Base-by-base conservation (phyloP, 37 sponge, comb jelly and placozoan genomes). In the Aplysina aerophoba region DNA sequence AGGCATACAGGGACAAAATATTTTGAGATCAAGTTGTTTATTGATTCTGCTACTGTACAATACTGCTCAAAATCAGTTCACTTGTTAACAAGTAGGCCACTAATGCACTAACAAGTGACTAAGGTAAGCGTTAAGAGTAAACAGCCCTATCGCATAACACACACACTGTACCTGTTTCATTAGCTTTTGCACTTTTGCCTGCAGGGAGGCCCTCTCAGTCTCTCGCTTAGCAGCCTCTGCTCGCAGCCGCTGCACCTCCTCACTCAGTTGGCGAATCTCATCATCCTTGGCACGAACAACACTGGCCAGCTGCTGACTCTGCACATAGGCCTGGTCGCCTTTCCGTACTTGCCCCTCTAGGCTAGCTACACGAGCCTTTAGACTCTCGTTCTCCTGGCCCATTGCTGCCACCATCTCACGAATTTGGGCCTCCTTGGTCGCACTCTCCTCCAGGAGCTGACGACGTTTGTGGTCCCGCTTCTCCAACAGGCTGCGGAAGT, bases 371-470 rank as follows among this genome's bases (percentile, higher is more conserved):
- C 41, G 25, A 11, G 59, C 73, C 78, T 56, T 57, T 83, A 92
- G 82, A 11, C 57, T 82, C 5, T 27, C 79, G 62, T 83, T 35
- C 81, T 92, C 90, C 59, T 80, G 68, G 67, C 83, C 84, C n/a
- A 61, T 54, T 21, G 72, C 84, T 24, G 54, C 27, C 67, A 92
- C 59, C 72, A 86, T 68, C 24, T 77, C 68, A 35, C 87, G 60
- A 50, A 92, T 86, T 50, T 62, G n/a, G 24, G 55, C 14, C 87
- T 92, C 90, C 79, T 92, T 92, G 77, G 58, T 85, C 28, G 73
- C 81, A 34, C 80, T 73, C 30, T 92, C 92, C 0, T 62, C 79
- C 27, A 85, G 55, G 37, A 88, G 92, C 79, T 88, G 82, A 6
- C 16, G 1, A 59, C 92, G 71, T 31, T 73, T 79, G 63, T 55